Conservation (phyloP, 2,888 invertebrate genomes). For the Microplitis manilae region DNA sequence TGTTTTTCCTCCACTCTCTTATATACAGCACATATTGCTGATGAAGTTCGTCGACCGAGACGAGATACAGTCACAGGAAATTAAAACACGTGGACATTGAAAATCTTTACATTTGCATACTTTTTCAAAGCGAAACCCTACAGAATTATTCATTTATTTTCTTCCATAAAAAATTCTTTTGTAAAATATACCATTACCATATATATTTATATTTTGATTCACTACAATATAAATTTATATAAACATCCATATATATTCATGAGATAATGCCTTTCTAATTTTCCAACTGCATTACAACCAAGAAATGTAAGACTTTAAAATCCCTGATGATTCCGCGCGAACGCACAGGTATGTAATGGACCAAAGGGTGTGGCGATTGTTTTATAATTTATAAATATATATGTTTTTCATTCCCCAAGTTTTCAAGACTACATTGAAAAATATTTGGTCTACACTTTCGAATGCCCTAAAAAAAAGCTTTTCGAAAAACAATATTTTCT, state of each 20-base stretch:
- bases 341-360: slow-evolving; percentile 26
- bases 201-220: too few relatives aligned
- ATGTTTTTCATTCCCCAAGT: too few relatives aligned
- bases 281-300: background rate
- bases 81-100: slow-evolving; percentile 7
- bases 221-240: background rate
- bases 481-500: background rate
- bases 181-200: too few relatives aligned
- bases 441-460: too few relatives aligned
- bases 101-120: slow-evolving; percentile 29
- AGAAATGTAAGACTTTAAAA: background rate
- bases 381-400: background rate
- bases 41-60: slow-evolving; percentile 37
- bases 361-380: slow-evolving; percentile 34
- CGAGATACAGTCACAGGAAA: slow-evolving; percentile 1
- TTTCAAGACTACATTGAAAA: too few relatives aligned
- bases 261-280: background rate
- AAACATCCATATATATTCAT: background rate
- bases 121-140: background rate
- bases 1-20: slow-evolving; percentile 43
- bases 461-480: too few relatives aligned
- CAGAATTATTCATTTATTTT: background rate
- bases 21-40: background rate
- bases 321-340: slow-evolving; percentile 6
- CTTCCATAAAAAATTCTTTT: background rate